phyloP scores from a whole-genome alignment of 2,888 invertebrate genomes.

The Polyommatus icarus region DNA sequence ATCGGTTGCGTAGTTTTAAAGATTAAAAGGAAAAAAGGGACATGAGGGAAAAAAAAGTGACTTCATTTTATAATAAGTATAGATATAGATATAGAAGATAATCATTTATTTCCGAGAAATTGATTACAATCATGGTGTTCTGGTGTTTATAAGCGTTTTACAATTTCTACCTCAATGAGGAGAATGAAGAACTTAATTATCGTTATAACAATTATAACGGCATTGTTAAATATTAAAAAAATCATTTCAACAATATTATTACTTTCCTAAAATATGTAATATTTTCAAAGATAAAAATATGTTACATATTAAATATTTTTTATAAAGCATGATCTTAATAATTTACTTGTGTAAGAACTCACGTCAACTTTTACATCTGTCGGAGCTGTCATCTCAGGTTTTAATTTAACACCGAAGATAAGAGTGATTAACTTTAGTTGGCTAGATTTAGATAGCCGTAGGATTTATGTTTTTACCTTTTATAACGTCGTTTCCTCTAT shows the following conservation, averaged over 20 bases:
- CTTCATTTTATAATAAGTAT: no score
- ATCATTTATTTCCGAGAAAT: no score
- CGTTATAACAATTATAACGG: background rate
- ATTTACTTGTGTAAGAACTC: no score
- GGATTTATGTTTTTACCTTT: constrained; percentile 14
- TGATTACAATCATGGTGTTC: no score
- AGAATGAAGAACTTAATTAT: background rate
- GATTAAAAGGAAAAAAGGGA: no score
- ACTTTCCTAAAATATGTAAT: no score
- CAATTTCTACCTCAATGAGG: no score
- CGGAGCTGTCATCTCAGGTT: background rate
- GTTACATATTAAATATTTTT: background rate
- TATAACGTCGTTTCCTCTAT: constrained; percentile 19
- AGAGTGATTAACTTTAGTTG: background rate
- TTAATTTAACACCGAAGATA: background rate
- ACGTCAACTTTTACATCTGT: background rate
- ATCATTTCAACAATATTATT: no score
- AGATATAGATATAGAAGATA: no score
- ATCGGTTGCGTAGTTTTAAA: no score
- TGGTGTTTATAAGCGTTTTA: no score
- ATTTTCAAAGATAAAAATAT: background rate
- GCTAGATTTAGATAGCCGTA: constrained; percentile 2
- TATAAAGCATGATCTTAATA: background rate
- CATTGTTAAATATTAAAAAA: background rate
- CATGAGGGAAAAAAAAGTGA: no score